Evolutionary conservation across 2,888 invertebrate species (phyloP), one percentile per base, ranked within the genome.

Genomic region (Cheilosia vernalis): DNA sequence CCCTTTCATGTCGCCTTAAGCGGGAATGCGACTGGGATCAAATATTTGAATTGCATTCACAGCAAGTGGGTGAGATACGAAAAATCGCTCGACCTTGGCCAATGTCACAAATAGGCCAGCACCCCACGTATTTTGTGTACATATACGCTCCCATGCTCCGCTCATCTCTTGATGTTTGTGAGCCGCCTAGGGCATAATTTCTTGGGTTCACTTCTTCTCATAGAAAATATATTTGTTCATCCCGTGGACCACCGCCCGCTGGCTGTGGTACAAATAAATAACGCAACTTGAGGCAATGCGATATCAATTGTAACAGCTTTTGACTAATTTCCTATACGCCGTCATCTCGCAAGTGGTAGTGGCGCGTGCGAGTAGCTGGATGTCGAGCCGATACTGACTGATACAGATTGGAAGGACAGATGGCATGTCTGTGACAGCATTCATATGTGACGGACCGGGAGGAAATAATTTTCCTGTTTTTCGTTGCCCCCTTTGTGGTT

Each of bases 281-380:
- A 73, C 63, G 24, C 67, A 61, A 60, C 77, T 66, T 72, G 72
- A 83, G 67, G 66, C 55, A 58, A 55, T 55, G 42, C 55, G 47
- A 61, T 73, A 83, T 78, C 82, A 83, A 83, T 78, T 83, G 72
- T 72, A 72, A 82, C 64, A 72, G 77, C 77, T 70, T 82, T 82
- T 53, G 44, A 72, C 78, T 78, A 83, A 83, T 83, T 83, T 83
- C 66, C 55, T 61, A 61, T 60, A 56, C 60, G 24, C 61, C 78
- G n/a, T 19, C 30, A 27, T 24, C 21, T 56, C 49, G 33, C 53
- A 37, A 66, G 53, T 56, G 60, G 17, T 47, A 66, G 53, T 55
- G 60, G 55, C 42, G 53, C 77, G 77, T 77, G 72, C 66, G 70
- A 77, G 66, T 72, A 66, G 66, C 64, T 81, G 76, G 51, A 78